phyloP scores from a whole-genome alignment of 2,113 vertebrate genomes.

The Pipra filicauda region DNA sequence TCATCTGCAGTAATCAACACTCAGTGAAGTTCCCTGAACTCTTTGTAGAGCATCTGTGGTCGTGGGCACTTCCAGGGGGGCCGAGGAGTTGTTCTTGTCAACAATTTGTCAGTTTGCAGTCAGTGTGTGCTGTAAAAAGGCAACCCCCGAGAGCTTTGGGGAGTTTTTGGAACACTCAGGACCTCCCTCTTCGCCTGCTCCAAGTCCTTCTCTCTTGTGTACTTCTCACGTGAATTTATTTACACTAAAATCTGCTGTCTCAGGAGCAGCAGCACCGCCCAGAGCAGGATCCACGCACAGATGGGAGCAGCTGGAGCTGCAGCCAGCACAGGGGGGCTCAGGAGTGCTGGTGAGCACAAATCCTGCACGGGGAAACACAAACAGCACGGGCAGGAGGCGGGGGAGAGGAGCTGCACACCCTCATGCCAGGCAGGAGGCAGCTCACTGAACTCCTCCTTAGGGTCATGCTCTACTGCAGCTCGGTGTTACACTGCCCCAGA shows the following conservation, averaged over 20 bases:
- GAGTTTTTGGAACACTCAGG: not conserved
- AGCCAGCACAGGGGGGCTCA: not conserved
- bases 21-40: not conserved
- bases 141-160: not conserved
- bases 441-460: not conserved
- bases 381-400: not conserved
- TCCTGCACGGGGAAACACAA: not conserved
- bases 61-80: not conserved
- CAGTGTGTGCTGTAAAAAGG: not conserved
- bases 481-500: not conserved
- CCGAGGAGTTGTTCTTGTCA: not conserved
- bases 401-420: not conserved
- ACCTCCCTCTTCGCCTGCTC: not conserved
- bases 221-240: not conserved
- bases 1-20: not conserved
- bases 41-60: not conserved
- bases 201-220: not conserved
- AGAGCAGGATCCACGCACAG: not conserved
- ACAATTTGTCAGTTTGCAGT: not conserved
- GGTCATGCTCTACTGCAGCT: not conserved
- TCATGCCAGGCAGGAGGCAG: not conserved
- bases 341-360: not conserved
- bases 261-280: not conserved
- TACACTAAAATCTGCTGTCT: not conserved
- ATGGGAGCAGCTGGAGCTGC: conserved; percentile 43